These are phyloP conservation scores for Drosophila demipolita DNA, from an alignment of 2,888 invertebrate genomes.

Conservation along the genomic window DNA sequence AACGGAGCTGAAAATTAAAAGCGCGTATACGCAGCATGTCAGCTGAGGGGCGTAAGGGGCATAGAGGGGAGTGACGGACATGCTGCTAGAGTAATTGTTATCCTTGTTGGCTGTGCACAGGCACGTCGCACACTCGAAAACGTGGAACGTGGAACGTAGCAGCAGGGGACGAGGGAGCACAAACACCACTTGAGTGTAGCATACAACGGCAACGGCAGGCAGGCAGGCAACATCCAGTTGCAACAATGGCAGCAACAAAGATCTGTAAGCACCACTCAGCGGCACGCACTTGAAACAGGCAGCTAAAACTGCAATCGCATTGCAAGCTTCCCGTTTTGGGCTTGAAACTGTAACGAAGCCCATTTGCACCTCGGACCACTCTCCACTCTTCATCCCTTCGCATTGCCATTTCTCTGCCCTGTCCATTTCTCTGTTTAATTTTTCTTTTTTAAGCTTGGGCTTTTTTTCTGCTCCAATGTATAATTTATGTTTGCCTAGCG, in stretches of 20 bases:
- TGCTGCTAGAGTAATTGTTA: slow-evolving; percentile 78
- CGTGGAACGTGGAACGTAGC: slow-evolving; percentile 36
- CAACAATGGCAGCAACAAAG: slow-evolving; percentile 39
- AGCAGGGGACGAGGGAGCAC: slow-evolving; percentile 43
- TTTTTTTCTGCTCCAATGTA: slow-evolving; percentile 13
- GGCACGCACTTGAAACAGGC: slow-evolving; percentile 69
- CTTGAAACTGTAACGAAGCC: slow-evolving; percentile 4
- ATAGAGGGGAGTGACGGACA: slow-evolving; percentile 48
- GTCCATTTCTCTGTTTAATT: not conserved
- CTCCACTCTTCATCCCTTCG: not conserved
- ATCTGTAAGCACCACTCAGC: slow-evolving; percentile 75
- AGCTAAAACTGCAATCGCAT: slow-evolving; percentile 73
- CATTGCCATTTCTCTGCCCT: not conserved
- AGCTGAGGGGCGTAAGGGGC: not conserved
- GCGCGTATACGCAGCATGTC: not conserved
- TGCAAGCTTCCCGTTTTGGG: slow-evolving; percentile 21
- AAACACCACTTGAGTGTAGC: slow-evolving; percentile 65
- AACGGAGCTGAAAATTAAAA: slow-evolving; percentile 16
- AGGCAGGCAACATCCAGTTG: slow-evolving; percentile 11
- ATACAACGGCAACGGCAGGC: slow-evolving; percentile 30
- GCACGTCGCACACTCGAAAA: slow-evolving; percentile 70
- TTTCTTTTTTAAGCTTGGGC: slow-evolving; percentile 9
- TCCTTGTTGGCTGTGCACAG: slow-evolving; percentile 78
- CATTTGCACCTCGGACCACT: slow-evolving; percentile 2
- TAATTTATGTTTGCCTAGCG: slow-evolving; percentile 45